phyloP scores from a whole-genome alignment of 2,113 vertebrate genomes.

The Sterrhoptilus dennistouni region DNA sequence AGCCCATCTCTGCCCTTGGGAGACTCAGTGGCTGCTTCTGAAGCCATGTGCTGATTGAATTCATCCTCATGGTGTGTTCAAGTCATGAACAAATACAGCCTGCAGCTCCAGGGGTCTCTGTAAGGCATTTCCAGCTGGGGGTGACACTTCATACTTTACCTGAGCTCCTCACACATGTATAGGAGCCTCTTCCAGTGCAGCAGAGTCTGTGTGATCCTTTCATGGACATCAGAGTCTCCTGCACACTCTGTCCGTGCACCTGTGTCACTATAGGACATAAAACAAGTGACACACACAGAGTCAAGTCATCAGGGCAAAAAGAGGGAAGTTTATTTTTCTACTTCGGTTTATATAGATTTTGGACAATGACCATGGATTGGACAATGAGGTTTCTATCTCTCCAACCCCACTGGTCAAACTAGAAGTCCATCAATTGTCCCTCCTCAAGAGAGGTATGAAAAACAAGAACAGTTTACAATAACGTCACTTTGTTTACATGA shows the following conservation, averaged over 20 bases:
- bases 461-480: too few species aligned
- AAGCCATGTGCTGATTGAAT: not conserved
- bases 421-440: too few species aligned
- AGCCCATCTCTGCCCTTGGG: conserved; percentile 9
- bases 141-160: not conserved
- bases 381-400: too few species aligned
- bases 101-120: not conserved
- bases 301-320: too few species aligned
- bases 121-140: not conserved
- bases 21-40: not conserved
- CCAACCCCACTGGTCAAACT: too few species aligned
- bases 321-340: too few species aligned
- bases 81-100: not conserved
- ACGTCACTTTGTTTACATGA: too few species aligned
- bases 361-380: too few species aligned
- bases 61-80: not conserved
- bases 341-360: too few species aligned
- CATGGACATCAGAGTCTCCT: not conserved
- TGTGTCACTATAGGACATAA: too few species aligned
- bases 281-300: too few species aligned
- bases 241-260: not conserved
- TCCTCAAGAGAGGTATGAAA: too few species aligned
- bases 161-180: not conserved
- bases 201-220: not conserved
- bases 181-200: not conserved